These are phyloP conservation scores for Danionella cerebrum DNA, from an alignment of 2,113 vertebrate genomes.

Conservation along the genomic window DNA sequence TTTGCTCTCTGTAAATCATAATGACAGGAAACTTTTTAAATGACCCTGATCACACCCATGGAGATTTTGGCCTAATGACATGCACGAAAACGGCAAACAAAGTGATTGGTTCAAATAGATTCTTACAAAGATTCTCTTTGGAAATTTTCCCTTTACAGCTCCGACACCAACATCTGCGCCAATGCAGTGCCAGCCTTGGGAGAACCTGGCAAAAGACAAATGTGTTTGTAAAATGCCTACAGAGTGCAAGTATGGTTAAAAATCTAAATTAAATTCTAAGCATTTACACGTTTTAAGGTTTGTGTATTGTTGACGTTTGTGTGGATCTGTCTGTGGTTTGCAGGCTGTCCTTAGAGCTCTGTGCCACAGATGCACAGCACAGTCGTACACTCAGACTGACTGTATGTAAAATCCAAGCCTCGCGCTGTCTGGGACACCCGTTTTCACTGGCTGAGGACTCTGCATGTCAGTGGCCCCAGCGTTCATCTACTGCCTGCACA, in stretches of 20 bases:
- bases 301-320: no score
- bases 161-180: neutral
- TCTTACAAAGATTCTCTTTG: no score
- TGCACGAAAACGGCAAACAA: no score
- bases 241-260: conserved; percentile 81
- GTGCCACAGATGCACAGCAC: conserved; percentile 55
- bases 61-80: no score
- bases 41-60: no score
- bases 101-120: no score
- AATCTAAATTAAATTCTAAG: no score
- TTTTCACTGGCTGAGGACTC: conserved; percentile 52
- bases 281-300: no score
- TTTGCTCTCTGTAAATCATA: no score
- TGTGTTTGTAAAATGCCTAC: conserved; percentile 82
- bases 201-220: conserved; percentile 60
- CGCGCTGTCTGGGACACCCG: conserved; percentile 69
- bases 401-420: conserved; percentile 74
- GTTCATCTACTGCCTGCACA: conserved; percentile 52
- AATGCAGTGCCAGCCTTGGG: conserved; percentile 71
- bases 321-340: neutral
- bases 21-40: no score
- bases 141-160: no score
- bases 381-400: conserved; percentile 50
- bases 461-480: conserved; percentile 58
- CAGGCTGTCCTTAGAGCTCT: conserved; percentile 74